Percentiles rank a stretch among this genome's conserved stretches.
Evolutionary conservation across 2,113 vertebrate species (phyloP).

Genomic region (Otolemur garnettii): DNA sequence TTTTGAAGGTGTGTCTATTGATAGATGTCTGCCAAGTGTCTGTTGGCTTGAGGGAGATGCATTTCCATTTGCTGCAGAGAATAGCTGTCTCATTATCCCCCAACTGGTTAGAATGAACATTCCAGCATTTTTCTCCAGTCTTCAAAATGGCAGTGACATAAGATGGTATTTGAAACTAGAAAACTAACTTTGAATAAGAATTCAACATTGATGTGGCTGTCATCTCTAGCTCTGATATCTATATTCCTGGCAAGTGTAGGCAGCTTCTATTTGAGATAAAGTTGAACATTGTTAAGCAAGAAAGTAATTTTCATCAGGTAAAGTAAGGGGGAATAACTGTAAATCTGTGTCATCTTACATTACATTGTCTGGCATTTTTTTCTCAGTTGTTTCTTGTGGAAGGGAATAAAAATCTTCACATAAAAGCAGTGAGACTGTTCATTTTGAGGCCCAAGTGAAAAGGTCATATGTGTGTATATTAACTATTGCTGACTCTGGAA

Average conservation of each 20-base stretch:
- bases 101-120: background rate
- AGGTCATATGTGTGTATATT: background rate
- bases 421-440: constrained; percentile 24
- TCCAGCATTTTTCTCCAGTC: background rate
- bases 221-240: background rate
- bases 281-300: constrained; percentile 46
- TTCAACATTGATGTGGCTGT: background rate
- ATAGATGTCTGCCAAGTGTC: constrained; percentile 9
- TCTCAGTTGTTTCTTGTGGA: constrained; percentile 15
- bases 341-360: constrained; percentile 12
- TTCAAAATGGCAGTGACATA: constrained; percentile 25
- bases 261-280: constrained; percentile 59
- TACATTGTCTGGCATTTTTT: background rate
- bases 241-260: constrained; percentile 29
- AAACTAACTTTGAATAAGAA: constrained; percentile 58
- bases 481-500: constrained; percentile 14
- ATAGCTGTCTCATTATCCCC: constrained; percentile 31
- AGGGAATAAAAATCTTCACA: background rate
- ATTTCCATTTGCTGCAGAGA: background rate
- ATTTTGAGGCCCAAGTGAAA: constrained; percentile 41
- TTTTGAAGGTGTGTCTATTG: constrained; percentile 38
- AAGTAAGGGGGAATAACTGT: background rate
- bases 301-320: constrained; percentile 62
- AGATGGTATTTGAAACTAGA: constrained; percentile 51
- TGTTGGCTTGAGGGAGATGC: background rate